Conservation (phyloP, 2,113 vertebrate species). For the Rhagologus leucostigma region DNA sequence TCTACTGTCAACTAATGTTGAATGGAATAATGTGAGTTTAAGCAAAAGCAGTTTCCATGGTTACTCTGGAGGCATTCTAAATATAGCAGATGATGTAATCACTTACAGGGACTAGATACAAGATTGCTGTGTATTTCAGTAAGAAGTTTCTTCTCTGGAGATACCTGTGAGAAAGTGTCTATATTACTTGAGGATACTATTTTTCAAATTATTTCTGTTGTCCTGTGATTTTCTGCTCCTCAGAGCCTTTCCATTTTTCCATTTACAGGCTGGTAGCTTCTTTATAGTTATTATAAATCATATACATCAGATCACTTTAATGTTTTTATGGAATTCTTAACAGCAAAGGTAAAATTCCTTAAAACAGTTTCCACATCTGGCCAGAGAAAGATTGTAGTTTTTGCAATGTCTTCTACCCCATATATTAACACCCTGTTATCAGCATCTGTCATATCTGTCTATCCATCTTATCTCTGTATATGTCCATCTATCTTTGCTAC, state of each 20-base stretch:
- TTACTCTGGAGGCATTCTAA: slow-evolving; percentile 71
- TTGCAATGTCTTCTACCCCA: neutral
- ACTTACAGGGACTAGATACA: slow-evolving; percentile 46
- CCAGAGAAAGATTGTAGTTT: neutral
- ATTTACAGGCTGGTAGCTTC: slow-evolving; percentile 30
- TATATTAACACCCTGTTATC: slow-evolving; percentile 30
- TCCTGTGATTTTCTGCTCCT: slow-evolving; percentile 48
- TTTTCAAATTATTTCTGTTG: slow-evolving; percentile 66
- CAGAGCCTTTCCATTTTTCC: slow-evolving; percentile 37
- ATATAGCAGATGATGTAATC: slow-evolving; percentile 77
- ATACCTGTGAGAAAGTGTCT: slow-evolving; percentile 43
- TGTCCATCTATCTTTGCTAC: slow-evolving; percentile 9
- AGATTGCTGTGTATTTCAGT: slow-evolving; percentile 44
- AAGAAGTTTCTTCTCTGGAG: slow-evolving; percentile 63
- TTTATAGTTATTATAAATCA: slow-evolving; percentile 53
- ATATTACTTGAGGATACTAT: slow-evolving; percentile 40
- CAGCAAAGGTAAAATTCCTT: neutral
- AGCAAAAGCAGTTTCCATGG: slow-evolving; percentile 78
- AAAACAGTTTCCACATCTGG: neutral
- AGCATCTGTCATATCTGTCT: slow-evolving; percentile 10
- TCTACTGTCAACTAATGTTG: slow-evolving; percentile 48
- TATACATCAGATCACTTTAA: neutral
- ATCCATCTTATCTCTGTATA: neutral
- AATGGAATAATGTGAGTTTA: slow-evolving; percentile 67
- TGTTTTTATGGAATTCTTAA: slow-evolving; percentile 13